These are phyloP conservation scores for Caenorhabditis brenneri DNA, from an alignment of 1,140 invertebrate genomes.

Conservation along the genomic window DNA sequence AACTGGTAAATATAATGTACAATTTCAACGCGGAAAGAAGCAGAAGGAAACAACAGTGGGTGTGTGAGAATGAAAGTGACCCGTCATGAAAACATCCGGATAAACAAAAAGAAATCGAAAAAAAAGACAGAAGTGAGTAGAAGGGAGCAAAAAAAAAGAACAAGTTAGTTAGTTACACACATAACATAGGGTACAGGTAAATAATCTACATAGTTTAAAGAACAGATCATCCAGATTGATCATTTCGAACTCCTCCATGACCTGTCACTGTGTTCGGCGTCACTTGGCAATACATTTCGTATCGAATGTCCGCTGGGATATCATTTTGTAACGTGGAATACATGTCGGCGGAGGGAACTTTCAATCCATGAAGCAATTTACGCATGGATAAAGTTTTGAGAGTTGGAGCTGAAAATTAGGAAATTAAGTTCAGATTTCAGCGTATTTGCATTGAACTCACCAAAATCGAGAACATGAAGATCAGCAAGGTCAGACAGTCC, in stretches of 20 bases:
- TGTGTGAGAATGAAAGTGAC: no score
- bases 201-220: not conserved
- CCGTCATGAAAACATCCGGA: no score
- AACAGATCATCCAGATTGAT: conserved; percentile 2
- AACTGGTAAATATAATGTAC: not conserved
- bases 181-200: no score
- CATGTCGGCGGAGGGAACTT: not conserved
- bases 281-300: conserved; percentile 20
- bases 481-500: not conserved
- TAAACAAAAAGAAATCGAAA: not conserved
- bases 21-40: not conserved
- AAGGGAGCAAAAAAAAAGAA: no score
- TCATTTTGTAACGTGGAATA: not conserved
- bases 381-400: not conserved
- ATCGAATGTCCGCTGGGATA: not conserved
- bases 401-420: not conserved
- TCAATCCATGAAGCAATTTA: not conserved
- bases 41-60: no score
- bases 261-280: not conserved
- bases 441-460: not conserved
- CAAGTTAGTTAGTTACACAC: no score
- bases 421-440: not conserved
- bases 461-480: conserved; percentile 31
- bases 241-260: not conserved
- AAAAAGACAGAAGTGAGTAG: not conserved